Evolutionary conservation across 2,113 vertebrate genomes (phyloP).

Genomic region (Dolichotis patagonum): DNA sequence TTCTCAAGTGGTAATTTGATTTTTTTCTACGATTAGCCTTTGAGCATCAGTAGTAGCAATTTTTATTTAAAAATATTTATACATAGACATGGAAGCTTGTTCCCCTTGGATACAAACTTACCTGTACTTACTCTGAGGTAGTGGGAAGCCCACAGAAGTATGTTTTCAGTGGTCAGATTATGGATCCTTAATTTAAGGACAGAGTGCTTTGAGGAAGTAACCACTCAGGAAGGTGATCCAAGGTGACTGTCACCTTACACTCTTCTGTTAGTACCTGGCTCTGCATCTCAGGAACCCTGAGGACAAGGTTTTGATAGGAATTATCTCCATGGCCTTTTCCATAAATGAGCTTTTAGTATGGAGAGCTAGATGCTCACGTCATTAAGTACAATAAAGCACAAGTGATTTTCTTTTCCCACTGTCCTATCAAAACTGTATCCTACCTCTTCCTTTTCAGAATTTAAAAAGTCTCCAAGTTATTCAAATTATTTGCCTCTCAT

Average conservation of each 20-base stretch:
- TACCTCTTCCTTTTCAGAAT: neutral
- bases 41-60: constrained; percentile 4
- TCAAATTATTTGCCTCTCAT: neutral
- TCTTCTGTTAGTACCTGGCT: neutral
- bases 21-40: neutral
- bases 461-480: neutral
- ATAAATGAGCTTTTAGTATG: neutral
- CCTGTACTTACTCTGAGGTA: neutral
- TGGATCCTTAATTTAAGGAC: neutral
- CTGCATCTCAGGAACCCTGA: constrained; percentile 6
- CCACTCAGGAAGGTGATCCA: neutral
- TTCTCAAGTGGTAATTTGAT: neutral
- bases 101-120: neutral
- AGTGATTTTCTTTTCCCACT: neutral
- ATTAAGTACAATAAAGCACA: neutral
- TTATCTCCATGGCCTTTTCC: constrained; percentile 31
- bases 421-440: neutral
- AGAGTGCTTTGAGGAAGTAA: neutral
- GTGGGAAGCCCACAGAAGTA: neutral
- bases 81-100: neutral
- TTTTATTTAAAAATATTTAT: constrained; percentile 34
- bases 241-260: neutral
- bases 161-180: neutral
- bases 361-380: constrained; percentile 38
- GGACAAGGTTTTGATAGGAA: neutral